Percentiles rank a stretch among this genome's conserved stretches.
These are phyloP conservation scores for Rhamnusium bicolor DNA, from an alignment of 2,888 invertebrate genomes.

Conservation along the genomic window DNA sequence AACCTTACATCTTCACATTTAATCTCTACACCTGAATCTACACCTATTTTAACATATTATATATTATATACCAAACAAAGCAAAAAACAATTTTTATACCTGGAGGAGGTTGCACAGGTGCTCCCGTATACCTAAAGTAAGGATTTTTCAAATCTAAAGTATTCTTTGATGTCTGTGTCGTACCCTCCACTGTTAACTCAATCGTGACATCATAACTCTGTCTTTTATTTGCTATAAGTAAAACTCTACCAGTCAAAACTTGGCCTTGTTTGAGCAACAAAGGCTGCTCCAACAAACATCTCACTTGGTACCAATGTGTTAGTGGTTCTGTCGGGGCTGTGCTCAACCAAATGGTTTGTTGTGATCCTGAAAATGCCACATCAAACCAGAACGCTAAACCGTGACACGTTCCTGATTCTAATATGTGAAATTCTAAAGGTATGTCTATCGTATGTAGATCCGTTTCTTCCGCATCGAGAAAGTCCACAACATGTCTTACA, in stretches of 20 bases:
- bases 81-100: constrained; percentile 41
- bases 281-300: constrained; percentile 94
- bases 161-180: constrained; percentile 88
- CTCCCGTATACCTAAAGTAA: constrained; percentile 96
- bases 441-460: constrained; percentile 97
- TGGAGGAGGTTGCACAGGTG: constrained; percentile 93
- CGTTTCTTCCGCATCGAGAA: constrained; percentile 91
- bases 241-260: constrained; percentile 87
- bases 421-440: constrained; percentile 92
- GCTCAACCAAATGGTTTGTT: constrained; percentile 95
- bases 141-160: constrained; percentile 98
- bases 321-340: constrained; percentile 98
- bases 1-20: too few relatives aligned
- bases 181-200: constrained; percentile 92
- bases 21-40: too few relatives aligned
- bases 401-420: constrained; percentile 95
- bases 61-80: not conserved
- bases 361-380: constrained; percentile 94
- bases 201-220: constrained; percentile 99
- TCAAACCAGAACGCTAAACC: constrained; percentile 99
- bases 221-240: constrained; percentile 93
- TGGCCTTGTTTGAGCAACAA: constrained; percentile 96
- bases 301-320: constrained; percentile 92
- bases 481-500: constrained; percentile 94
- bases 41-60: not conserved